phyloP scores from a whole-genome alignment of 1,140 invertebrate genomes.

The Diploscapter pachys region DNA sequence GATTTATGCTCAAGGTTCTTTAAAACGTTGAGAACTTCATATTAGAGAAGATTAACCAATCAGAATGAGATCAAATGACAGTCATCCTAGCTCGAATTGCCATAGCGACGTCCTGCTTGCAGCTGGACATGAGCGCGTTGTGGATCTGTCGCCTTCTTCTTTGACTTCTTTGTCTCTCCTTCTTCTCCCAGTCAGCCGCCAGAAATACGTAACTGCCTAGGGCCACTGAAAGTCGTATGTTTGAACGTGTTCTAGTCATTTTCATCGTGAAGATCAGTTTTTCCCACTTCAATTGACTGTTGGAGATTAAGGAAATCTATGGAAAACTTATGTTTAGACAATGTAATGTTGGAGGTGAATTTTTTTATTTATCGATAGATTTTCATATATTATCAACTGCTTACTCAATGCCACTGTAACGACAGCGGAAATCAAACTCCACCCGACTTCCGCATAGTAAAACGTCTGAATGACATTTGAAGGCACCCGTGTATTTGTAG shows the following conservation, averaged over 20 bases:
- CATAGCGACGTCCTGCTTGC: slow-evolving; percentile 19
- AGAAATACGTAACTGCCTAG: slow-evolving; percentile 6
- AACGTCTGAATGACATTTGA: slow-evolving; percentile 11
- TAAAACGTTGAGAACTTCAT: too few species aligned
- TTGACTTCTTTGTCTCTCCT: slow-evolving; percentile 10
- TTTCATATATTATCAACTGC: neutral
- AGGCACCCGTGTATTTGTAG: slow-evolving; percentile 5
- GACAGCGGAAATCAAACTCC: slow-evolving; percentile 7
- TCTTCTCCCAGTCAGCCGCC: slow-evolving; percentile 1
- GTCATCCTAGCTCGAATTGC: slow-evolving; percentile 20
- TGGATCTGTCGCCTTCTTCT: slow-evolving; percentile 7
- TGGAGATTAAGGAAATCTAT: neutral
- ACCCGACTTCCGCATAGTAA: slow-evolving; percentile 15
- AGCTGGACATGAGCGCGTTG: slow-evolving; percentile 15
- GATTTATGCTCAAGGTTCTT: too few species aligned
- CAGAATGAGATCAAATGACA: slow-evolving; percentile 6
- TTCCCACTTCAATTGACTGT: neutral
- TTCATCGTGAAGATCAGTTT: too few species aligned
- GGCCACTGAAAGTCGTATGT: slow-evolving; percentile 10
- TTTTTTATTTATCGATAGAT: neutral
- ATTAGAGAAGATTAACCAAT: neutral
- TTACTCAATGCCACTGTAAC: neutral
- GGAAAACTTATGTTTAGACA: neutral
- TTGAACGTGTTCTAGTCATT: too few species aligned
- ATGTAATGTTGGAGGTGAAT: slow-evolving; percentile 4